Conservation (phyloP, 2,888 invertebrate genomes). For the Aplocera efformata region DNA sequence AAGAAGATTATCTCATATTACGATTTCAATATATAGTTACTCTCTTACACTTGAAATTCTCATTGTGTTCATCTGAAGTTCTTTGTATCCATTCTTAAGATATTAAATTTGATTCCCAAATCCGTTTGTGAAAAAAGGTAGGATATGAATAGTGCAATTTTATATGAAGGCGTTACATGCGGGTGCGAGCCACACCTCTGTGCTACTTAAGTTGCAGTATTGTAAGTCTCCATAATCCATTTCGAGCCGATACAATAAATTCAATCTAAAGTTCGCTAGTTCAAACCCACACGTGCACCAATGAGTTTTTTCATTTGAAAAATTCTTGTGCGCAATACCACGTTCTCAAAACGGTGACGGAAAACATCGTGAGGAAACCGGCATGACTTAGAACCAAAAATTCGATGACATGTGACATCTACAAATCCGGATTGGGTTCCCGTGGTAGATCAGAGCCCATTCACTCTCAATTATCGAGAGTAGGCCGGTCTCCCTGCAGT, state of each 20-base stretch:
- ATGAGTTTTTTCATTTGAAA: too few relatives aligned
- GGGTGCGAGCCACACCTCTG: slow-evolving; percentile 42
- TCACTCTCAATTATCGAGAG: too few relatives aligned
- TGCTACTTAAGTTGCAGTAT: slow-evolving; percentile 32
- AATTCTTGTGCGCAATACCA: too few relatives aligned
- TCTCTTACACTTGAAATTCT: slow-evolving; percentile 29
- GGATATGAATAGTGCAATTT: slow-evolving; percentile 34
- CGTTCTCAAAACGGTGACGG: too few relatives aligned
- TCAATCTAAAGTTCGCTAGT: too few relatives aligned
- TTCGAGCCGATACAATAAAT: background rate
- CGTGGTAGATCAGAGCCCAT: too few relatives aligned
- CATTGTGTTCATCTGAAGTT: slow-evolving; percentile 22
- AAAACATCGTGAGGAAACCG: too few relatives aligned
- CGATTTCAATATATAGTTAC: slow-evolving; percentile 7
- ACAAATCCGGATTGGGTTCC: too few relatives aligned
- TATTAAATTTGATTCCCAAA: slow-evolving; percentile 34
- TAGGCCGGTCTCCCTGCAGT: too few relatives aligned
- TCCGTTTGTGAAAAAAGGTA: slow-evolving; percentile 15
- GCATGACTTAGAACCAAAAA: too few relatives aligned
- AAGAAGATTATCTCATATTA: slow-evolving; percentile 2
- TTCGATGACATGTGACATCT: too few relatives aligned
- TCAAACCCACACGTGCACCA: too few relatives aligned
- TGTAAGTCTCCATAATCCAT: slow-evolving; percentile 18
- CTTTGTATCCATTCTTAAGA: slow-evolving; percentile 15
- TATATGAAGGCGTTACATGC: slow-evolving; percentile 28